phyloP scores from a whole-genome alignment of 1,140 invertebrate genomes.

The Hermatobates lingyangjiaoensis region DNA sequence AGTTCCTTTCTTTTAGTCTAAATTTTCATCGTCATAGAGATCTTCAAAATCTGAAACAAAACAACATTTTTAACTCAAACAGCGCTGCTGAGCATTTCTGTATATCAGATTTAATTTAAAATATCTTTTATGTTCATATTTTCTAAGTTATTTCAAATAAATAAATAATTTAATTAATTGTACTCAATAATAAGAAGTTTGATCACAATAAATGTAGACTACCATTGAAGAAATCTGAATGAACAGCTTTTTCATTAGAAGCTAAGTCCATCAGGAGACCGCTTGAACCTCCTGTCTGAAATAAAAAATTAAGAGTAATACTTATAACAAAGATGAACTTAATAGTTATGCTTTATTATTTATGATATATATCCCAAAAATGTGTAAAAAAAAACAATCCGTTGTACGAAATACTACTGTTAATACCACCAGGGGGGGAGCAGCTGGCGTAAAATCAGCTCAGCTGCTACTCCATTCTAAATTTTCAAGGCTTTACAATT shows the following conservation, averaged over 20 bases:
- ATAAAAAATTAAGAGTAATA: background rate
- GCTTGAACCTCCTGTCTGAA: conserved; percentile 59
- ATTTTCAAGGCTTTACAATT: no score
- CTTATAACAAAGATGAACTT: background rate
- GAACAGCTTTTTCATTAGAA: conserved; percentile 80
- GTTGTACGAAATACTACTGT: no score
- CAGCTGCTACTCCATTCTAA: no score
- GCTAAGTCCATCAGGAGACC: conserved; percentile 74
- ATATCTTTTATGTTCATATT: background rate
- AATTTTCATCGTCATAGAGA: conserved; percentile 8
- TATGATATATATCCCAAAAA: no score
- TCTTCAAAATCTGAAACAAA: conserved; percentile 10
- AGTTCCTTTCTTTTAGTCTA: background rate
- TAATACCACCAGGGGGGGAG: no score
- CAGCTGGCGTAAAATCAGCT: no score
- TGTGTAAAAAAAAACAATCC: no score
- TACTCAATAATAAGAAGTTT: background rate
- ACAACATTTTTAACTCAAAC: background rate
- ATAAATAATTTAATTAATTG: background rate
- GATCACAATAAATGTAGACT: conserved; percentile 15
- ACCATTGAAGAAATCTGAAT: conserved; percentile 83
- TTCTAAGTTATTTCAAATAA: background rate
- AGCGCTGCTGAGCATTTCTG: background rate
- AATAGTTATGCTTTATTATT: no score
- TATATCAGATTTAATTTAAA: background rate